These are phyloP conservation scores for Frankliniella intonsa DNA, from an alignment of 2,888 invertebrate species.

Conservation along the genomic window DNA sequence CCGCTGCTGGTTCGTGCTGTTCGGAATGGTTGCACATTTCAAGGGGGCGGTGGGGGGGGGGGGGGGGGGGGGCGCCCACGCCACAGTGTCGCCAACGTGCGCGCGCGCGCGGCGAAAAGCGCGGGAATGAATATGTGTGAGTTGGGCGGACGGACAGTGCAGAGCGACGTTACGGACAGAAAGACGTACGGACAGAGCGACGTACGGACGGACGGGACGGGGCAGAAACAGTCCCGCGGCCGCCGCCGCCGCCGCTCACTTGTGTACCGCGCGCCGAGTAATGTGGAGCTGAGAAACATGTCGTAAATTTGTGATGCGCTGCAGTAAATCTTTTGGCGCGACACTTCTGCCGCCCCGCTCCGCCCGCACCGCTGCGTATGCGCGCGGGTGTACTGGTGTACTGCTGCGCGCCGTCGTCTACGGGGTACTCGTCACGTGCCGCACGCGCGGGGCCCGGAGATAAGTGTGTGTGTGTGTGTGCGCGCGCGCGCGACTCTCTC, in stretches of 20 bases:
- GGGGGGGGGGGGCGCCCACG: background rate
- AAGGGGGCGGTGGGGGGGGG: background rate
- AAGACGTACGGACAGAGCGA: too few species aligned
- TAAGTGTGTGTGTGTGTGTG: background rate
- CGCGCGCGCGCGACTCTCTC: background rate
- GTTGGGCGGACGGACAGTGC: background rate
- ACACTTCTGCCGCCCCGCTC: background rate
- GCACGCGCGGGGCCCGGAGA: background rate
- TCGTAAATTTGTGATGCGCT: constrained; percentile 1
- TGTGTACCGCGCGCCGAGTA: background rate
- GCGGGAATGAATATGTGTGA: background rate
- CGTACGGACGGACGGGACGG: too few species aligned
- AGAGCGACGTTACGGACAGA: too few species aligned
- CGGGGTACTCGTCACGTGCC: too few species aligned
- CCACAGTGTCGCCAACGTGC: too few species aligned
- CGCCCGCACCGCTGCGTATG: background rate
- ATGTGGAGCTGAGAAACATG: constrained; percentile 24
- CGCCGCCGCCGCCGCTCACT: background rate
- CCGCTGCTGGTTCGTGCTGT: too few species aligned
- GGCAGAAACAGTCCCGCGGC: too few species aligned
- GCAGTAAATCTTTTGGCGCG: constrained; percentile 21
- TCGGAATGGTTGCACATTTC: too few species aligned
- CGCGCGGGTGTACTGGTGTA: background rate
- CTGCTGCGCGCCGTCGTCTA: background rate
- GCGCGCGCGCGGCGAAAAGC: background rate